Evolutionary conservation across 1,140 invertebrate genomes (phyloP).

Genomic region (Hylaeus volcanicus): DNA sequence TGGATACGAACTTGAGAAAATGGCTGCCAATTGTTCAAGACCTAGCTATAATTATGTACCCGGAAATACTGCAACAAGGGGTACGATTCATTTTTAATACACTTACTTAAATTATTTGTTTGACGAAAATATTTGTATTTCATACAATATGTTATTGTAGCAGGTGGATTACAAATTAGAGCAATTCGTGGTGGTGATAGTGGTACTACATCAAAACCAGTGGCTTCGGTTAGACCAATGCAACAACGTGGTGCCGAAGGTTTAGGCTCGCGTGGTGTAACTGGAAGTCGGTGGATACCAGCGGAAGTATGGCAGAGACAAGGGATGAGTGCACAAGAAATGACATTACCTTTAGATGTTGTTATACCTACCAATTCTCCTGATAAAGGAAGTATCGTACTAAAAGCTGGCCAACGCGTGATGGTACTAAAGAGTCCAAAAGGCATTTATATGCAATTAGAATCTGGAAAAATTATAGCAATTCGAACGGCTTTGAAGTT

Average conservation of each 20-base stretch:
- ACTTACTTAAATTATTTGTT: slow-evolving; percentile 1
- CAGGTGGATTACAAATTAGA: slow-evolving; percentile 77
- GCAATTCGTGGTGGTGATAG: slow-evolving; percentile 76
- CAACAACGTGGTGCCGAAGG: slow-evolving; percentile 79
- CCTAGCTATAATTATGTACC: slow-evolving; percentile 79
- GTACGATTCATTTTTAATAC: slow-evolving; percentile 58
- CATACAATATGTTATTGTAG: slow-evolving; percentile 54
- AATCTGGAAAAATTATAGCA: slow-evolving; percentile 98
- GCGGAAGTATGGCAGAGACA: slow-evolving; percentile 94
- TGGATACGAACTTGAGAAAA: slow-evolving; percentile 96
- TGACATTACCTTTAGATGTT: slow-evolving; percentile 94
- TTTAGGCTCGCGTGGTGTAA: slow-evolving; percentile 79
- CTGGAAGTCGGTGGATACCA: slow-evolving; percentile 87
- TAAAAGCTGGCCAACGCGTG: slow-evolving; percentile 95
- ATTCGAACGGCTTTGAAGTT: slow-evolving; percentile 90
- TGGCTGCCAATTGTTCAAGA: slow-evolving; percentile 85
- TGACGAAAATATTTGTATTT: not conserved
- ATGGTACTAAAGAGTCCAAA: slow-evolving; percentile 96
- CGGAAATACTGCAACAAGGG: slow-evolving; percentile 78
- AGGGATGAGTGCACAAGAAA: slow-evolving; percentile 96
- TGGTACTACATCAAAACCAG: slow-evolving; percentile 77
- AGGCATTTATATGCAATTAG: slow-evolving; percentile 96
- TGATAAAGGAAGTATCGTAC: slow-evolving; percentile 91
- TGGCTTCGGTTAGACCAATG: slow-evolving; percentile 82
- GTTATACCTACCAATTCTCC: slow-evolving; percentile 95